Evolutionary conservation across 2,113 vertebrate species (phyloP).

Genomic region (Microtus oregoni): DNA sequence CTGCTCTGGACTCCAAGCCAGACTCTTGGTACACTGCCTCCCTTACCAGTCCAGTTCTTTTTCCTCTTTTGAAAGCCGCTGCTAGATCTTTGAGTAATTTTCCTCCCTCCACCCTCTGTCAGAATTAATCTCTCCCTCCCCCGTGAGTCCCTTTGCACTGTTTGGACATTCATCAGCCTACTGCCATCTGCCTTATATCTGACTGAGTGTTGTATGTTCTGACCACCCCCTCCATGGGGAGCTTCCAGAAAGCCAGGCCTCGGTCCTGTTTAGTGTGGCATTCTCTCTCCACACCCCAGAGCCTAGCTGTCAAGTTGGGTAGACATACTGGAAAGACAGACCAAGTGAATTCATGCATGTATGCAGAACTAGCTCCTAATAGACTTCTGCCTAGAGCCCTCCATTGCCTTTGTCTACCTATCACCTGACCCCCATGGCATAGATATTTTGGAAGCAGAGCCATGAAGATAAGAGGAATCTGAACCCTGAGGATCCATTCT

Average conservation of each 20-base stretch:
- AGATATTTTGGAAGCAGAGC: neutral
- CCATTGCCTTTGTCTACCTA: neutral
- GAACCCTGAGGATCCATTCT: neutral
- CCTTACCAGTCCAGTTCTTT: neutral
- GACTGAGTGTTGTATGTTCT: neutral
- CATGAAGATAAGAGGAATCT: neutral
- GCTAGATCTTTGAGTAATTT: neutral
- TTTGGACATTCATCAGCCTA: neutral
- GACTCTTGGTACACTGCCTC: neutral
- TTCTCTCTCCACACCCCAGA: neutral
- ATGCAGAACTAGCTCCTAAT: neutral
- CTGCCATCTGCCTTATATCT: neutral
- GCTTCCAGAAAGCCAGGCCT: neutral
- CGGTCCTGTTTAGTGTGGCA: neutral
- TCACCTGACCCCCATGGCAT: neutral
- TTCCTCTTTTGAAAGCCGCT: constrained; percentile 1
- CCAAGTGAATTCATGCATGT: neutral
- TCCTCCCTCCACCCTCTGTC: neutral
- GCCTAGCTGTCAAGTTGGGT: neutral
- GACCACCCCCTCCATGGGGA: neutral
- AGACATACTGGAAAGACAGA: neutral
- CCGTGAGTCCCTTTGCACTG: neutral
- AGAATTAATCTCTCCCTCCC: constrained; percentile 24
- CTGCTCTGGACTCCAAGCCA: neutral
- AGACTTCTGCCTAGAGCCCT: neutral